These are phyloP conservation scores for Lepeophtheirus salmonis DNA, from an alignment of 1,140 invertebrate species.

Conservation along the genomic window DNA sequence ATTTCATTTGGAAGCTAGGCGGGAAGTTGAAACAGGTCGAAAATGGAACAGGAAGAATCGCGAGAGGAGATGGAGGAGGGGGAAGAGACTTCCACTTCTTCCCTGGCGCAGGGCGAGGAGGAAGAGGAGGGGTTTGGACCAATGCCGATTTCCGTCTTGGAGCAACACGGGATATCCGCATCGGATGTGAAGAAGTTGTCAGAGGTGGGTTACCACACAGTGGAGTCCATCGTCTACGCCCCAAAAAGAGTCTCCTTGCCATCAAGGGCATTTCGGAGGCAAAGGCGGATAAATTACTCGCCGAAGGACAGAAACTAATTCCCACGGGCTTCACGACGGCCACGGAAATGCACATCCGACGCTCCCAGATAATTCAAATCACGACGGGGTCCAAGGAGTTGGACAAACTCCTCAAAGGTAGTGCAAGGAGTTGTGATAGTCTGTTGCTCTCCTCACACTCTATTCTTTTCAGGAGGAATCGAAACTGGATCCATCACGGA, in stretches of 20 bases:
- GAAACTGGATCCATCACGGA: conserved; percentile 98
- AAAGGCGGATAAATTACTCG: conserved; percentile 87
- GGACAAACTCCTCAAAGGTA: conserved; percentile 69
- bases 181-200: conserved; percentile 82
- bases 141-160: conserved; percentile 15
- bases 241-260: conserved; percentile 64
- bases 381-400: conserved; percentile 87
- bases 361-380: conserved; percentile 68
- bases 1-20: no score
- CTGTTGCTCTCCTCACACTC: no score
- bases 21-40: no score
- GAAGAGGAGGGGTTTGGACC: conserved; percentile 14
- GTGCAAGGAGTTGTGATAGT: no score
- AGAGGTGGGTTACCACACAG: conserved; percentile 80
- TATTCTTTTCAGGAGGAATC: conserved; percentile 48
- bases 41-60: not conserved
- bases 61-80: not conserved
- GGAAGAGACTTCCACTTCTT: not conserved
- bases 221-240: conserved; percentile 84
- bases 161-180: conserved; percentile 52
- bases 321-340: conserved; percentile 96
- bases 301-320: conserved; percentile 76
- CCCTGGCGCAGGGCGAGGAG: not conserved
- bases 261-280: conserved; percentile 95
- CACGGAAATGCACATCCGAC: conserved; percentile 79